phyloP scores from a whole-genome alignment of 2,797 vertebrate species.

The Brachymystax lenok region DNA sequence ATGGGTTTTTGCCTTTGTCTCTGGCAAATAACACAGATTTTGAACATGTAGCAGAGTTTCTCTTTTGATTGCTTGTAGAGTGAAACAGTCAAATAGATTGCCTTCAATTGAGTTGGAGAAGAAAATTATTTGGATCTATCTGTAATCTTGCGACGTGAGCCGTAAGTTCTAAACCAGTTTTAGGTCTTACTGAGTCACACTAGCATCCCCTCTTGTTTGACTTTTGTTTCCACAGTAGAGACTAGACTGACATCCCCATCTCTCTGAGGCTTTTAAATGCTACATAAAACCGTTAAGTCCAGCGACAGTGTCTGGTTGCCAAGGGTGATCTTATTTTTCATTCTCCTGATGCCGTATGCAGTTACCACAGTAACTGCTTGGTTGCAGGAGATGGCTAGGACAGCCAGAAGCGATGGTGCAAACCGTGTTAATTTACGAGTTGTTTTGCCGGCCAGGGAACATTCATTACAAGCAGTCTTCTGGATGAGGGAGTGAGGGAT shows the following conservation, averaged over 20 bases:
- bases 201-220: slow-evolving; percentile 35
- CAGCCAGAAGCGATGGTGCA: slow-evolving; percentile 45
- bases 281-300: slow-evolving; percentile 45
- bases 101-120: slow-evolving; percentile 19
- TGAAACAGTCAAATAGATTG: slow-evolving; percentile 19
- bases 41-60: background rate
- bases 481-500: slow-evolving; percentile 43
- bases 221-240: slow-evolving; percentile 50
- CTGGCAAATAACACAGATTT: background rate
- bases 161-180: slow-evolving; percentile 8
- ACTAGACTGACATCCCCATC: slow-evolving; percentile 39
- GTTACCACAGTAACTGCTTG: slow-evolving; percentile 56
- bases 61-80: slow-evolving; percentile 11
- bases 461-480: slow-evolving; percentile 49
- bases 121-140: background rate
- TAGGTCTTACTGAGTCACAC: slow-evolving; percentile 16
- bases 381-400: slow-evolving; percentile 34
- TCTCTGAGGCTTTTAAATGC: slow-evolving; percentile 47
- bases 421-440: slow-evolving; percentile 58
- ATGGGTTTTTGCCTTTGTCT: background rate
- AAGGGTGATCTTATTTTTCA: slow-evolving; percentile 48
- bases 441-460: slow-evolving; percentile 47
- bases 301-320: slow-evolving; percentile 45
- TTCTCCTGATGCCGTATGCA: slow-evolving; percentile 28
- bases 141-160: slow-evolving; percentile 19